Percentiles rank a stretch among this genome's conserved stretches.
phyloP scores from a whole-genome alignment of 23 tunicate genomes.

The Styela clava region DNA sequence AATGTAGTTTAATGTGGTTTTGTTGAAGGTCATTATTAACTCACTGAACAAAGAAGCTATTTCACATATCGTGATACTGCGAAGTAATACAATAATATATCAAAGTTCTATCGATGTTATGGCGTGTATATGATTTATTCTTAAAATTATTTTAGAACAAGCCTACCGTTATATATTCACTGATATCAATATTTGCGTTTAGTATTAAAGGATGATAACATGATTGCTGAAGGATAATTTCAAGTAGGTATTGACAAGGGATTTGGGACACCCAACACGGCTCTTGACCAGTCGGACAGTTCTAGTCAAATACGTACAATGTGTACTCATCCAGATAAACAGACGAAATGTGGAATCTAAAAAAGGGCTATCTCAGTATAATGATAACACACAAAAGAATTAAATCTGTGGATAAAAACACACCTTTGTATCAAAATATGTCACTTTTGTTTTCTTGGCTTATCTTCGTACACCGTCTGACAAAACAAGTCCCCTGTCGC shows the following conservation, averaged over 20 bases:
- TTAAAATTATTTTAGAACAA: too few species aligned
- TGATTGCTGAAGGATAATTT: not conserved
- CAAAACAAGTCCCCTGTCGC: not conserved
- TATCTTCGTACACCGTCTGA: constrained; percentile 4
- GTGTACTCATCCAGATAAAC: too few species aligned
- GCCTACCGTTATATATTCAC: not conserved
- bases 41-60: not conserved
- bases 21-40: not conserved
- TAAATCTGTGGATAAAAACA: not conserved
- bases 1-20: not conserved
- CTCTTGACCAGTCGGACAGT: not conserved
- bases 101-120: too few species aligned
- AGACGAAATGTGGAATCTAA: too few species aligned
- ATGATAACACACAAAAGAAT: not conserved
- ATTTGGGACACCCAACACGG: not conserved
- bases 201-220: not conserved
- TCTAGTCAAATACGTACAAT: too few species aligned
- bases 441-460: constrained; percentile 5
- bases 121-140: too few species aligned
- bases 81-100: too few species aligned
- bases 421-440: not conserved
- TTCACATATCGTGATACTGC: not conserved
- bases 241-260: not conserved
- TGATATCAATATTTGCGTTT: not conserved
- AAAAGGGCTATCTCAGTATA: not conserved